A percentile compares a stretch with the other conserved stretches of the same genome.
Evolutionary conservation across 2,797 vertebrate species (phyloP).

Genomic region (Neosilurus mollespiculum): DNA sequence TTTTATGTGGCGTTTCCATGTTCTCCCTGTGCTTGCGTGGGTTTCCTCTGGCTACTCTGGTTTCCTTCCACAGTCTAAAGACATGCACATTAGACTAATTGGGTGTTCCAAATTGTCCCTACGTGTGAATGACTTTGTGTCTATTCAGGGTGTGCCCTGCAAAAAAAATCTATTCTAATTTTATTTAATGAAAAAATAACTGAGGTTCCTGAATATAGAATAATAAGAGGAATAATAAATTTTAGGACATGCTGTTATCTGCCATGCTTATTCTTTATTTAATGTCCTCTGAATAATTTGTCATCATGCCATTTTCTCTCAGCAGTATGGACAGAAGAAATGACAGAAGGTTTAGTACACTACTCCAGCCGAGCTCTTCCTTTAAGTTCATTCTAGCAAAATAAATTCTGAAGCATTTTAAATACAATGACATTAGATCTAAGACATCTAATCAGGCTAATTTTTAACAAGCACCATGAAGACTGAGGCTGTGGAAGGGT

Average conservation of each 20-base stretch:
- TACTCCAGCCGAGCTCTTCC: constrained; percentile 65
- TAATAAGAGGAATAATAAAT: background rate
- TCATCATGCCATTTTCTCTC: constrained; percentile 41
- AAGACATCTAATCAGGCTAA: background rate
- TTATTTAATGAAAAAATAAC: background rate
- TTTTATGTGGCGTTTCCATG: too few relatives aligned
- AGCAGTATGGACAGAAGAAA: constrained; percentile 48
- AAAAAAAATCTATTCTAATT: background rate
- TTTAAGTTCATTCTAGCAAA: constrained; percentile 37
- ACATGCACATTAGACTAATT: too few relatives aligned
- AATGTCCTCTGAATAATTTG: background rate
- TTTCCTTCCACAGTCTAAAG: too few relatives aligned
- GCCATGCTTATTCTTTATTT: background rate
- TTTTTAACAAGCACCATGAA: background rate
- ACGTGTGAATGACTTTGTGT: too few relatives aligned
- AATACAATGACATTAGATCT: background rate
- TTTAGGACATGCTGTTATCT: background rate
- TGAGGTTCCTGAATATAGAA: background rate
- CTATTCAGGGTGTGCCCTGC: too few relatives aligned
- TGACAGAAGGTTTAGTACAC: constrained; percentile 66
- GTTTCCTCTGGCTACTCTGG: too few relatives aligned
- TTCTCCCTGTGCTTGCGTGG: too few relatives aligned
- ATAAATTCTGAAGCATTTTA: background rate
- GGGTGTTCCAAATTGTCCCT: too few relatives aligned
- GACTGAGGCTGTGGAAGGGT: background rate